phyloP scores from a whole-genome alignment of 2,888 invertebrate genomes.

The Parelbella ahira region DNA sequence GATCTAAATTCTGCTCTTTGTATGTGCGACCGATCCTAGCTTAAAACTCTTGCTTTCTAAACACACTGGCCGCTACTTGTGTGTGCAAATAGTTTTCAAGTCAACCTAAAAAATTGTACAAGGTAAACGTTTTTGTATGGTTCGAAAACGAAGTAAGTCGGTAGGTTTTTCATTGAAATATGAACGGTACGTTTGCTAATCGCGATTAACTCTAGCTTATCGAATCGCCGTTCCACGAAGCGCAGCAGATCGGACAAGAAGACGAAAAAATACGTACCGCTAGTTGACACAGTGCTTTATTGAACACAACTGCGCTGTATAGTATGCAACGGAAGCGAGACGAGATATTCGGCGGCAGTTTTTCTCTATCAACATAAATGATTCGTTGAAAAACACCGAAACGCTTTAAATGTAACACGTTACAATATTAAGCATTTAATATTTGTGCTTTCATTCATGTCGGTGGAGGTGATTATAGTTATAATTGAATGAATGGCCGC shows the following conservation, averaged over 20 bases:
- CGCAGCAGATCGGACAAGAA: constrained; percentile 50
- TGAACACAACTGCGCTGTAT: constrained; percentile 64
- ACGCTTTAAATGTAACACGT: no score
- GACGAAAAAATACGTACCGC: constrained; percentile 70
- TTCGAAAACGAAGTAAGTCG: neutral
- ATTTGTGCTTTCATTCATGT: no score
- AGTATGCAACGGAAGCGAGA: constrained; percentile 47
- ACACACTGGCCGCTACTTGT: constrained; percentile 23
- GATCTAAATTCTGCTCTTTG: constrained; percentile 42
- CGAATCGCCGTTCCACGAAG: constrained; percentile 48
- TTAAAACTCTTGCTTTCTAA: constrained; percentile 56
- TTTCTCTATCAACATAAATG: no score
- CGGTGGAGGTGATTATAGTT: no score
- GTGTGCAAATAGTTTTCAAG: constrained; percentile 29
- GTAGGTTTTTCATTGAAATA: constrained; percentile 10
- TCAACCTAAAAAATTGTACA: constrained; percentile 18
- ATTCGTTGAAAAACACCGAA: no score
- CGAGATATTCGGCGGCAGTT: no score
- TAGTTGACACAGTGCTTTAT: constrained; percentile 76
- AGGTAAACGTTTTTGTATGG: constrained; percentile 1
- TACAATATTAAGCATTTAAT: no score
- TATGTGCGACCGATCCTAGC: constrained; percentile 40
- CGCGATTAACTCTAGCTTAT: constrained; percentile 45
- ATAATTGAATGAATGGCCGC: no score
- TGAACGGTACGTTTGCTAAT: constrained; percentile 37